Evolutionary conservation across 2,113 vertebrate species (phyloP).

Genomic region (Prolemur simus): DNA sequence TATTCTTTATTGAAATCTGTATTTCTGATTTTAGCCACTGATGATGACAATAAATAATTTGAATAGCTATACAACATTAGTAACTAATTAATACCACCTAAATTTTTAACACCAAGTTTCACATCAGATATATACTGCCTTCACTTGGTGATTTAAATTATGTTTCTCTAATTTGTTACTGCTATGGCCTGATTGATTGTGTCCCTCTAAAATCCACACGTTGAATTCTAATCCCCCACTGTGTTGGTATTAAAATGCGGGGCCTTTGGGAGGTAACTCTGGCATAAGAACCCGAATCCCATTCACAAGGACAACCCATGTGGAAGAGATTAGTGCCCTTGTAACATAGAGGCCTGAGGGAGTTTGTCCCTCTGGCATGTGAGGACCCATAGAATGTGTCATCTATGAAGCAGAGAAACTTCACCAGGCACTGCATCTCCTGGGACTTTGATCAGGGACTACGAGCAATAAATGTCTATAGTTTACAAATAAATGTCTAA

Average conservation of each 20-base stretch:
- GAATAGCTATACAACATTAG: not conserved
- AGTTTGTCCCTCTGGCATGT: not conserved
- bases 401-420: not conserved
- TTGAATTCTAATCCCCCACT: not conserved
- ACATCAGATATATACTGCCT: not conserved
- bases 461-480: not conserved
- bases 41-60: not conserved
- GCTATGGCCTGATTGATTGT: not conserved
- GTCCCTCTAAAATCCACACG: too few relatives aligned
- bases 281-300: not conserved
- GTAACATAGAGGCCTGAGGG: not conserved
- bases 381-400: not conserved
- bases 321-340: rapidly evolving
- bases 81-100: not conserved
- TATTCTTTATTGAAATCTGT: not conserved
- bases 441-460: not conserved
- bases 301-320: not conserved
- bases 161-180: not conserved
- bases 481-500: not conserved
- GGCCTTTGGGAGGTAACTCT: too few relatives aligned
- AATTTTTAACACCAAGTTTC: not conserved
- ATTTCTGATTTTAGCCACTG: not conserved
- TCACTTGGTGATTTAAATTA: not conserved
- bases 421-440: not conserved
- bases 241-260: not conserved